Evolutionary conservation across 1,140 invertebrate genomes (phyloP), one percentile per base, ranked within the genome.

Genomic region (Trachymyrmex septentrionalis): DNA sequence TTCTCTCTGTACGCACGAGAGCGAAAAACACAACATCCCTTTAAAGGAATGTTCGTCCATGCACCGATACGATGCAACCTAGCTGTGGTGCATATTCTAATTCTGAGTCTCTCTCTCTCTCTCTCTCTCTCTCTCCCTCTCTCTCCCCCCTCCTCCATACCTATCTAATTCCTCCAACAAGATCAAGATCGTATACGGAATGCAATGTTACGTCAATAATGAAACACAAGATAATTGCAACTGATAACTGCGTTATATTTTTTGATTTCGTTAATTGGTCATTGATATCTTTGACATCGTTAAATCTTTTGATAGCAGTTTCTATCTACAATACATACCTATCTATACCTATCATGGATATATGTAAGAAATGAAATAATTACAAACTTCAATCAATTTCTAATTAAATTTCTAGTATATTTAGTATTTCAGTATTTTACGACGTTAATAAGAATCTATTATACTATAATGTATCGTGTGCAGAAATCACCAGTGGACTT

Each of bases 21-120:
- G 30, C 38, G 59, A 69, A 24, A 59, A 57, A 57, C 75, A 57
- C 30, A 44, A 89, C 55, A 89, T 59, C 82, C 66, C 88, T 73
- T 89, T 85, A 21, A 85, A 66, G 53, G 34, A n/a, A 50, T n/a
- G n/a, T 19, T 24, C 50, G 34, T n/a, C 24, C 14, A 34, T 61
- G 53, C 38, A 38, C 12, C 66, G n/a, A 48, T 24, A 38, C 38
- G n/a, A 48, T 24, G 55, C 30, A 71, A 57, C 16, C 19, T 38
- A 38, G 34, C 34, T 27, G 63, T 44, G 1, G 2, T 44, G 9
- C 38, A 44, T 44, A 44, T 44, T 44, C 38, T 44, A 44, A 44
- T 44, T 9, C 38, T 9, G 38, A 0, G 7, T 9, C 7, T 38
- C 38, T 9, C 38, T 38, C 38, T 9, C 38, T 38, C 38, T 38